phyloP scores from a whole-genome alignment of 2,888 invertebrate species.

The Macrostomum cliftonense region DNA sequence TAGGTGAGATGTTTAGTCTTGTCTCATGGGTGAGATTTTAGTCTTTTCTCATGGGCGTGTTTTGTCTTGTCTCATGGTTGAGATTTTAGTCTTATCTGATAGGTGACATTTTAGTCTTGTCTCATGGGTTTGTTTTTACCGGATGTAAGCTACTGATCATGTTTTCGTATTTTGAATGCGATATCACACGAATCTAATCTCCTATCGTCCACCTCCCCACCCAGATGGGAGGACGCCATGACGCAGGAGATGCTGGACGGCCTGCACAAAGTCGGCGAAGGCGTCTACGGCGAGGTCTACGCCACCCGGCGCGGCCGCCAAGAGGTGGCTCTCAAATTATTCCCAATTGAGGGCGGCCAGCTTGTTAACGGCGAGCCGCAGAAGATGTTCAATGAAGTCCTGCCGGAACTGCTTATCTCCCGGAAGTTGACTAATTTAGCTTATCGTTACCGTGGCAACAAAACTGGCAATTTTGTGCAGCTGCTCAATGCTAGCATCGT shows the following conservation, averaged over 20 bases:
- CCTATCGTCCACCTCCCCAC: too few relatives aligned
- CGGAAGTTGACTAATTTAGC: conserved; percentile 15
- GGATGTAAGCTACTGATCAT: too few relatives aligned
- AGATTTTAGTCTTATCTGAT: too few relatives aligned
- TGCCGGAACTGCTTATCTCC: conserved; percentile 74
- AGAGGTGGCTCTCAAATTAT: conserved; percentile 38
- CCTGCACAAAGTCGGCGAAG: conserved; percentile 69
- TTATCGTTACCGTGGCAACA: conserved; percentile 37
- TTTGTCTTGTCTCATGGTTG: too few relatives aligned
- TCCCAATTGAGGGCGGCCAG: conserved; percentile 67
- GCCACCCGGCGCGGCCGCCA: conserved; percentile 18
- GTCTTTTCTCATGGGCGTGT: too few relatives aligned
- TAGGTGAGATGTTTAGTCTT: too few relatives aligned
- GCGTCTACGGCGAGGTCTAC: conserved; percentile 83
- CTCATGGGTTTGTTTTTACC: too few relatives aligned
- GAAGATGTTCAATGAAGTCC: conserved; percentile 65
- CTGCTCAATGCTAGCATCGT: conserved; percentile 37
- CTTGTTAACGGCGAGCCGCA: conserved; percentile 69
- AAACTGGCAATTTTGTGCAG: conserved; percentile 53
- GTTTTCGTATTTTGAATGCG: too few relatives aligned
- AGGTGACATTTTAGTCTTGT: too few relatives aligned
- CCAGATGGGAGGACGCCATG: too few relatives aligned
- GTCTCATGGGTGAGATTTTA: too few relatives aligned
- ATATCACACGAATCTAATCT: too few relatives aligned
- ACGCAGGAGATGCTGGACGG: background rate